Percentiles rank a stretch among this genome's conserved stretches.
phyloP scores from a whole-genome alignment of 2,113 vertebrate genomes.

The Spea multiplicata region DNA sequence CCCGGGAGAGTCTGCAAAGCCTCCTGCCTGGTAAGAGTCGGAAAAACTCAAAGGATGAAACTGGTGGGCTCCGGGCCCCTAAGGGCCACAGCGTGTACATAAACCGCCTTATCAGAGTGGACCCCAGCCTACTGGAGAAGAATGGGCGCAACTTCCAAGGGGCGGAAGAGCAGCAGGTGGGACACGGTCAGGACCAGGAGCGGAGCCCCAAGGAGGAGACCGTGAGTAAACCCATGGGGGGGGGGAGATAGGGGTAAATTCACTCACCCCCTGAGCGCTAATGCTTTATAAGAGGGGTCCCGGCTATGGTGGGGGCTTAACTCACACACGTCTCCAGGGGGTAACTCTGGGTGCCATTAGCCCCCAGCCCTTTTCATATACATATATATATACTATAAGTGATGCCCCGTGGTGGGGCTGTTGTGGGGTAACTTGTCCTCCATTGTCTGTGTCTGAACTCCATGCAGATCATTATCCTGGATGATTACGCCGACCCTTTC shows the following conservation, averaged over 20 bases:
- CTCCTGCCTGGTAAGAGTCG: slow-evolving; percentile 75
- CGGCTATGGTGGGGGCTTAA: no score
- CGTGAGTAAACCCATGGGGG: slow-evolving; percentile 60
- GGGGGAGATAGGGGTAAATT: no score
- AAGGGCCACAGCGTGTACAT: slow-evolving; percentile 70
- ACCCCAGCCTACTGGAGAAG: slow-evolving; percentile 78
- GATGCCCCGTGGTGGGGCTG: no score
- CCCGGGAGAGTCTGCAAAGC: slow-evolving; percentile 75
- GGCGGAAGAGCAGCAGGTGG: neutral
- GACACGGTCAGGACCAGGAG: slow-evolving; percentile 1
- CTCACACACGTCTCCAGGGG: no score
- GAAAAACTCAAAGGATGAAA: slow-evolving; percentile 83
- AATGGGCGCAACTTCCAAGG: slow-evolving; percentile 42
- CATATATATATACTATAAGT: no score
- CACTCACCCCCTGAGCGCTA: no score
- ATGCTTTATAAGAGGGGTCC: no score
- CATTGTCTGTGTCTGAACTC: no score
- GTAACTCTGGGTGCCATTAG: no score
- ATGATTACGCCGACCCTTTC: slow-evolving; percentile 92
- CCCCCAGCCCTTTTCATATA: no score
- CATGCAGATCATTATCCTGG: slow-evolving; percentile 86
- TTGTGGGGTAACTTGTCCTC: no score
- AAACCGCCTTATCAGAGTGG: slow-evolving; percentile 93
- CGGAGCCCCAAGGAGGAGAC: slow-evolving; percentile 69
- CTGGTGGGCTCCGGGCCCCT: slow-evolving; percentile 57